Percentiles rank a stretch among this genome's conserved stretches.
Evolutionary conservation across 2,888 invertebrate genomes (phyloP).

Genomic region (Hoplodrina blanda): DNA sequence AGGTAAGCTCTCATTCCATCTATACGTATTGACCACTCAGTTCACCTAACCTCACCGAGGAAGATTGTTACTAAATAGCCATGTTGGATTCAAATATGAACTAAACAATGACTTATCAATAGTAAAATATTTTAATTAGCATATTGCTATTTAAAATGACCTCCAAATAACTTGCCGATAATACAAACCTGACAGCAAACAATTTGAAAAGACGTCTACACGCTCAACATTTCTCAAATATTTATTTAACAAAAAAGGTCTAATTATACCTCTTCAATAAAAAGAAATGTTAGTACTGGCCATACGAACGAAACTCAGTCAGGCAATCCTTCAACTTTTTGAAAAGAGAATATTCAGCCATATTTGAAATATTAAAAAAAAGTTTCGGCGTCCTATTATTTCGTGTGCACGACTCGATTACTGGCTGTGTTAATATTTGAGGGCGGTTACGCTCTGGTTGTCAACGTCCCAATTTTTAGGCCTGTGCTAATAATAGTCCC

Average conservation of each 20-base stretch:
- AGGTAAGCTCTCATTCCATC: too few relatives aligned
- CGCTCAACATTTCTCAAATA: not conserved
- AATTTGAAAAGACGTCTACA: slow-evolving; percentile 11
- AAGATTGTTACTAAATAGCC: too few relatives aligned
- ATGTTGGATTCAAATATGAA: not conserved
- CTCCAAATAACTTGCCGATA: not conserved
- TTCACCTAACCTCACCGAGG: too few relatives aligned
- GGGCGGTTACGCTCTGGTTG: slow-evolving; percentile 34
- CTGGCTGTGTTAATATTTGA: slow-evolving; percentile 55
- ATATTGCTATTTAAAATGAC: not conserved
- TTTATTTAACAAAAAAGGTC: slow-evolving; percentile 15
- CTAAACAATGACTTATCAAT: not conserved
- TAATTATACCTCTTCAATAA: slow-evolving; percentile 32
- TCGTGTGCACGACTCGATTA: slow-evolving; percentile 42
- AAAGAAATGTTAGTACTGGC: slow-evolving; percentile 20
- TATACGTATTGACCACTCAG: too few relatives aligned
- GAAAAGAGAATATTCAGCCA: slow-evolving; percentile 30
- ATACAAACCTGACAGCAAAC: slow-evolving; percentile 2
- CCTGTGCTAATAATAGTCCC: slow-evolving; percentile 31
- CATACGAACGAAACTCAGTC: slow-evolving; percentile 41
- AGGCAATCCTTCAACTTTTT: slow-evolving; percentile 24
- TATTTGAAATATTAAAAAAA: slow-evolving; percentile 16
- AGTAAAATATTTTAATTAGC: slow-evolving; percentile 1
- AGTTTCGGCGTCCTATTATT: slow-evolving; percentile 15
- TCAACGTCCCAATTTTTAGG: slow-evolving; percentile 41